Percentiles rank a stretch among this genome's conserved stretches.
phyloP scores from a whole-genome alignment of 1,140 invertebrate species.

The Geopemphigus sp. region DNA sequence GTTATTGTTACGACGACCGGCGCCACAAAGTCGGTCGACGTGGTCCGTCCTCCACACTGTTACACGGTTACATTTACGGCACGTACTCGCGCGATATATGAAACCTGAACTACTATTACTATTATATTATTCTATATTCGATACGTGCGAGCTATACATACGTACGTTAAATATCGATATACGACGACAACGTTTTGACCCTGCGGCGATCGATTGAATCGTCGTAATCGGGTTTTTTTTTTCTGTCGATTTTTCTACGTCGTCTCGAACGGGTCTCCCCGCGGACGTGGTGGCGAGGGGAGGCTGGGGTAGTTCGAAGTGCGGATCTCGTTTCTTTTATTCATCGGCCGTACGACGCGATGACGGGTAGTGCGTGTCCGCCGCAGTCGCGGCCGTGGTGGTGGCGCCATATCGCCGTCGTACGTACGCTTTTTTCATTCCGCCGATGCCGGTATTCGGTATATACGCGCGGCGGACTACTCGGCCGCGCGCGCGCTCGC shows the following conservation, averaged over 20 bases:
- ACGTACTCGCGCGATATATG: too few relatives aligned
- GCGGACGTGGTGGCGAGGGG: background rate
- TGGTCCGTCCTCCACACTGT: too few relatives aligned
- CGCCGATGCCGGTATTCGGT: too few relatives aligned
- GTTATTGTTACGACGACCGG: too few relatives aligned
- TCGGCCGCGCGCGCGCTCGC: background rate
- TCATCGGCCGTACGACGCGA: constrained; percentile 16
- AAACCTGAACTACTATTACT: too few relatives aligned
- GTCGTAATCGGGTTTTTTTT: background rate
- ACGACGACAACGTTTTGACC: constrained; percentile 11
- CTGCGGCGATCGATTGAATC: constrained; percentile 26
- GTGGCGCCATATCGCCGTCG: background rate
- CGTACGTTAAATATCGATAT: background rate
- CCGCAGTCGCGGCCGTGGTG: background rate
- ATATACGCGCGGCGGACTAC: background rate
- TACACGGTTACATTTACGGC: too few relatives aligned
- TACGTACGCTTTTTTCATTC: background rate
- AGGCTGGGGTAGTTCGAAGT: background rate
- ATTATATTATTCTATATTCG: too few relatives aligned
- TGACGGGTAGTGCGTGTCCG: background rate
- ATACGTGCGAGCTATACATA: background rate
- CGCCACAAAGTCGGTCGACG: too few relatives aligned
- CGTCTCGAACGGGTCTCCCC: background rate
- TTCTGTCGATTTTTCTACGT: background rate
- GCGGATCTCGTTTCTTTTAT: background rate